phyloP scores from a whole-genome alignment of 1,140 invertebrate genomes.

The Maniola jurtina region DNA sequence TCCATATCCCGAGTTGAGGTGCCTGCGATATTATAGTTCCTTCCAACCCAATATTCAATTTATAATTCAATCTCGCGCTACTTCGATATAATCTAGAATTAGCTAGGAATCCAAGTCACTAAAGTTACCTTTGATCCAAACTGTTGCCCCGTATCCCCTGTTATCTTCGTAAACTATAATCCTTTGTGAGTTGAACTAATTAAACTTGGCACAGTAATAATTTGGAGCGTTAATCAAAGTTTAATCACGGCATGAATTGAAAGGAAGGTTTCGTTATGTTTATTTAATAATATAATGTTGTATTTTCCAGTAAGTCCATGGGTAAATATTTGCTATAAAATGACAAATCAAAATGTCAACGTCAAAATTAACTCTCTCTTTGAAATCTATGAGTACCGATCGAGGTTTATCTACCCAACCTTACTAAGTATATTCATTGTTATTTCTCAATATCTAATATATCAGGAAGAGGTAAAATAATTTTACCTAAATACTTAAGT shows the following conservation, averaged over 20 bases:
- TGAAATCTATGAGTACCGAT: too few species aligned
- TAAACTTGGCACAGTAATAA: conserved; percentile 17
- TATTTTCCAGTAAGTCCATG: too few species aligned
- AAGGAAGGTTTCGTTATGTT: not conserved
- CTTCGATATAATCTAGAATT: conserved; percentile 4
- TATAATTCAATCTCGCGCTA: conserved; percentile 5
- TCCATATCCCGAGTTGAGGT: not conserved
- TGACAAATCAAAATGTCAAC: too few species aligned
- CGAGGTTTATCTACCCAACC: too few species aligned
- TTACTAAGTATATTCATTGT: too few species aligned
- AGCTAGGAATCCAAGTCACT: conserved; percentile 1
- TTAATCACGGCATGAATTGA: not conserved
- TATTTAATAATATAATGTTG: too few species aligned
- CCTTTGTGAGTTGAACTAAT: conserved; percentile 21
- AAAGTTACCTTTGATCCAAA: conserved; percentile 22
- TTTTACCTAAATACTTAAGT: too few species aligned
- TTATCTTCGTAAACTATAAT: conserved; percentile 13
- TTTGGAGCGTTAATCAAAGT: conserved; percentile 8
- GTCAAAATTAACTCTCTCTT: too few species aligned
- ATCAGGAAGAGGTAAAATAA: too few species aligned
- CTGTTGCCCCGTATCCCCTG: conserved; percentile 12
- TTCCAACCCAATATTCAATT: not conserved
- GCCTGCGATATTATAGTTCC: conserved; percentile 1
- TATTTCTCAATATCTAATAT: too few species aligned
- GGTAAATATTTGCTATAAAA: too few species aligned